Conservation (phyloP, 2,888 invertebrate genomes). For the Shargacucullia verbasci region DNA sequence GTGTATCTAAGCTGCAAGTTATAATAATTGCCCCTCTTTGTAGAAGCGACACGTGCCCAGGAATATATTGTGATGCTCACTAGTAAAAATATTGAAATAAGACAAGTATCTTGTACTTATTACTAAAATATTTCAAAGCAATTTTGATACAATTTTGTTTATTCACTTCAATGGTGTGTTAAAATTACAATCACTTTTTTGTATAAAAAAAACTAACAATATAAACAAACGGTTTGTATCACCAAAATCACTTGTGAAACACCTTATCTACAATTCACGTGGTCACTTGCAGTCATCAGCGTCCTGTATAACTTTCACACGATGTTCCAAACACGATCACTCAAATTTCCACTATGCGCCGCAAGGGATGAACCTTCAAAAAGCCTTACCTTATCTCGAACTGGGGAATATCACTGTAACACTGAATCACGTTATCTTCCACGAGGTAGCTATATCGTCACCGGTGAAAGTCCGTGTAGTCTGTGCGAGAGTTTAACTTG, state of each 20-base stretch:
- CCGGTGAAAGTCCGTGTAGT: slow-evolving; percentile 87
- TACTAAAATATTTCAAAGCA: slow-evolving; percentile 30
- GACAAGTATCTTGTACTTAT: not conserved
- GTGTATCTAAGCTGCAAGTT: too few species aligned
- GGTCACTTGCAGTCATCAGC: slow-evolving; percentile 55
- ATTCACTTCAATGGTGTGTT: slow-evolving; percentile 4
- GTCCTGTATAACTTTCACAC: slow-evolving; percentile 61
- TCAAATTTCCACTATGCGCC: slow-evolving; percentile 60
- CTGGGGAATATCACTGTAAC: slow-evolving; percentile 74
- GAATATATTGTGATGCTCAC: too few species aligned
- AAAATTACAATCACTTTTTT: not conserved
- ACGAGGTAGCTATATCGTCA: slow-evolving; percentile 74
- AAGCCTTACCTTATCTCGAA: slow-evolving; percentile 79
- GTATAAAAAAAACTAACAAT: not conserved
- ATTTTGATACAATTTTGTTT: slow-evolving; percentile 45
- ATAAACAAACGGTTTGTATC: slow-evolving; percentile 52
- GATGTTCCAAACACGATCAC: slow-evolving; percentile 57
- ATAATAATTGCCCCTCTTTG: too few species aligned
- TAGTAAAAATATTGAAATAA: too few species aligned
- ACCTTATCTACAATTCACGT: slow-evolving; percentile 55
- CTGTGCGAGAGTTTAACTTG: slow-evolving; percentile 84
- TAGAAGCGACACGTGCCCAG: too few species aligned
- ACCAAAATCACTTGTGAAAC: slow-evolving; percentile 65
- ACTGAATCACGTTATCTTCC: slow-evolving; percentile 80
- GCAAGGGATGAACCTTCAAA: slow-evolving; percentile 58